Evolutionary conservation across 2,888 invertebrate genomes (phyloP), one percentile per base, ranked within the genome.

Genomic region (Luperina testacea): DNA sequence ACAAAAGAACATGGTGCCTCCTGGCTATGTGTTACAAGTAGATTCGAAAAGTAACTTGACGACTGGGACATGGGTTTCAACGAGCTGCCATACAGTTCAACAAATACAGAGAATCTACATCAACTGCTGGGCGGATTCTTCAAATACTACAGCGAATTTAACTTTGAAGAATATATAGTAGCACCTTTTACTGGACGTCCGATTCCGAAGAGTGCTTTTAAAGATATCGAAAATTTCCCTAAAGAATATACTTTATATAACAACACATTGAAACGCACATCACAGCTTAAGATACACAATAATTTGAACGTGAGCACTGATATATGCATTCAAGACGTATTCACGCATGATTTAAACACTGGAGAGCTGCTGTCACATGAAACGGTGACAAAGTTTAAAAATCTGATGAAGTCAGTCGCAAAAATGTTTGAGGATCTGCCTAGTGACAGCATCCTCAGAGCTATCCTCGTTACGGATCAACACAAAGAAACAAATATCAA

Each of bases 111-210:
- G 6, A 82, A 38, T 24, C 3, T 89, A 17, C 77, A 88, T 42
- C 70, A 86, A 61, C 77, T 90, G 24, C 42, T 90, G 32, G 86
- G 86, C 9, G 86, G 85, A 0, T 90, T 90, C 76, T 90, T 87
- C 24, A 72, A 84, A 27, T 89, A 87, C 78, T 90, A 86, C 80
- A 88, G 82, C 63, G 70, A 76, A 24, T 89, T 90, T 73, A 72
- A 87, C 63, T 90, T 84, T 32, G 61, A 87, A 6, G 27, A 83
- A 6, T 82, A 84, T 57, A 76, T 88, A 24, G 71, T 87, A 6
- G 90, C 89, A 0, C 88, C 91, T 0, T 92, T 68, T 68, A 20
- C 42, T 32, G 82, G 81, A 24, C 74, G 61, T 20, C 81, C 57
- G 32, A 80, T 84, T 24, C 45, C n/a, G 7, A 74, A 9, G 27